phyloP scores from a whole-genome alignment of 1,140 invertebrate species.

The Trissolcus basalis region DNA sequence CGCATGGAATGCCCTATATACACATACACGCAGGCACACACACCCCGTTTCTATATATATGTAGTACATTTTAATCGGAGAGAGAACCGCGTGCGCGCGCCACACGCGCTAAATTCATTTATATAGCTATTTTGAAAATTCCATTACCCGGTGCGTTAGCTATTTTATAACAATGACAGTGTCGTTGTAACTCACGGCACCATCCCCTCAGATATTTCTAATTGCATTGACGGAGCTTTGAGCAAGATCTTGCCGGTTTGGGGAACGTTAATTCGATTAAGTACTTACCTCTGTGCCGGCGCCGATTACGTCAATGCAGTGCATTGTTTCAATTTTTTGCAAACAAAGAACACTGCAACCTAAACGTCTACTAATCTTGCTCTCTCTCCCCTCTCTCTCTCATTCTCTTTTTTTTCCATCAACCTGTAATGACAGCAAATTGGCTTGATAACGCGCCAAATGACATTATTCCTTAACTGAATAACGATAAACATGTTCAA shows the following conservation, averaged over 20 bases:
- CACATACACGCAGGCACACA: conserved; percentile 30
- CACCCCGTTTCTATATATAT: conserved; percentile 25
- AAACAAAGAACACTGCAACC: too few relatives aligned
- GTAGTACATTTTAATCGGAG: conserved; percentile 39
- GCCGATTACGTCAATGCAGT: conserved; percentile 13
- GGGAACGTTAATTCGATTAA: conserved; percentile 37
- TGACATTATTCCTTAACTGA: too few relatives aligned
- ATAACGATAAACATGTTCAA: too few relatives aligned
- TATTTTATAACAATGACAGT: conserved; percentile 34
- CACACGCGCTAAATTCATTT: conserved; percentile 54
- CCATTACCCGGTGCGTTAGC: conserved; percentile 24
- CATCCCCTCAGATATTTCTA: conserved; percentile 28
- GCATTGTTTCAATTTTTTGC: too few relatives aligned
- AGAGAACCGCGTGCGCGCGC: conserved; percentile 27
- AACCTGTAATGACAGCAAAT: too few relatives aligned
- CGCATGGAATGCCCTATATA: conserved; percentile 55
- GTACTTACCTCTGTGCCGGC: conserved; percentile 25
- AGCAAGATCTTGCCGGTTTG: conserved; percentile 19
- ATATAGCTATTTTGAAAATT: conserved; percentile 55
- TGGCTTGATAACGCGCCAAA: too few relatives aligned
- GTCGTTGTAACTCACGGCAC: conserved; percentile 8
- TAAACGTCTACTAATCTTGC: too few relatives aligned
- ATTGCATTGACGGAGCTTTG: conserved; percentile 10
- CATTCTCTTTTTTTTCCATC: too few relatives aligned
- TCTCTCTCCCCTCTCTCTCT: too few relatives aligned